Base-by-base conservation (phyloP, 1,140 invertebrate species). In the Pseudomyrmex flavicornis region DNA sequence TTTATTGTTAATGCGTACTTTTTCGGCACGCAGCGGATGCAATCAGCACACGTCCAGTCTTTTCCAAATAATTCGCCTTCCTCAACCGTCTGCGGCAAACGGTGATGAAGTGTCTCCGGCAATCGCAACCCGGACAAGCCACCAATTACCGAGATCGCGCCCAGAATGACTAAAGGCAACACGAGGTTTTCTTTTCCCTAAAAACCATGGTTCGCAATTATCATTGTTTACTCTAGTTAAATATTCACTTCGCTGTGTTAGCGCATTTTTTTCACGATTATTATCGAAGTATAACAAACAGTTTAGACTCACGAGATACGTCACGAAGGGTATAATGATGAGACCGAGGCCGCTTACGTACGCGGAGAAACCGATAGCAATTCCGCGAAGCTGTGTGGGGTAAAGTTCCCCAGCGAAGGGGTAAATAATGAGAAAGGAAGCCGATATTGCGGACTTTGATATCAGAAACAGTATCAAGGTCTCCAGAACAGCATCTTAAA, bases 61-160 rank as follows among this genome's bases (percentile, higher is more conserved):
- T 97, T 98, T n/a, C 97, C 97, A 92, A 98, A 98, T 88, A 97
- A 95, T 91, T 98, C 98, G 4, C 97, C 97, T 92, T 98, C 97
- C 93, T 98, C 97, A 1, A 98, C 95, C 0, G 97, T 98, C 93
- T 98, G 97, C 0, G 97, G 97, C 75, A 98, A 91, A 17, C 96
- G 95, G 89, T 97, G 95, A 93, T 98, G 96, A 12, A 98, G 92
- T 0, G 97, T 98, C 94, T 98, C 97, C 2, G 97, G 97, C 85
- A 98, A 92, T 52, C 97, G 95, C 35, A 98, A 93, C 1, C 96
- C 96, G n/a, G 96, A 96, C 73, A 98, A 85, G 59, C 97, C 97
- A 17, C 97, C 97, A 69, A 98, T 94, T 35, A 97, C 96, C 0
- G 97, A 97, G 9, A 98, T 95, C 17, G 95, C 95, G 4, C 97